phyloP scores from a whole-genome alignment of 2,888 invertebrate species.

The Perizoma flavofasciatum region DNA sequence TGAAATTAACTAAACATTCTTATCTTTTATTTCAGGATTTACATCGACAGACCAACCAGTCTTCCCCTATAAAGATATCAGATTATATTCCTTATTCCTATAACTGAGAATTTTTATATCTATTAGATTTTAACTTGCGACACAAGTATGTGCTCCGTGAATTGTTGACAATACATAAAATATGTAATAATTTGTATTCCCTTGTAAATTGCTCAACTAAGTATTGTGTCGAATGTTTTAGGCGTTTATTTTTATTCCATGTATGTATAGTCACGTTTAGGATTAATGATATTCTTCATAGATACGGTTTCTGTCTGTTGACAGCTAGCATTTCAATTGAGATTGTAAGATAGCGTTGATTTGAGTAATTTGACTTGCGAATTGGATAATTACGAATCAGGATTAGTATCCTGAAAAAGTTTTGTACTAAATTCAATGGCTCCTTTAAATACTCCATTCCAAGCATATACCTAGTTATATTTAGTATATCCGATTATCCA shows the following conservation, averaged over 20 bases:
- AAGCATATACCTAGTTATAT: background rate
- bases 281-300: conserved; percentile 20
- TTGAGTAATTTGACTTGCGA: conserved; percentile 26
- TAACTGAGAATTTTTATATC: conserved; percentile 75
- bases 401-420: conserved; percentile 14
- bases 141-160: conserved; percentile 65
- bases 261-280: conserved; percentile 38
- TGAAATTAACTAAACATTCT: conserved; percentile 2
- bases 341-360: conserved; percentile 31
- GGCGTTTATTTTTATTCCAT: conserved; percentile 44
- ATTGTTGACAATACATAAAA: conserved; percentile 79
- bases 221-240: conserved; percentile 51
- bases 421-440: conserved; percentile 28
- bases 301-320: conserved; percentile 26
- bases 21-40: conserved; percentile 62
- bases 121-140: conserved; percentile 68
- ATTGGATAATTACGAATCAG: conserved; percentile 15
- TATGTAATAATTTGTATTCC: conserved; percentile 72
- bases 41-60: conserved; percentile 79
- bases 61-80: conserved; percentile 80
- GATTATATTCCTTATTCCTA: conserved; percentile 78
- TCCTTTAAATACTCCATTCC: conserved; percentile 41
- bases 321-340: conserved; percentile 32
- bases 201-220: conserved; percentile 78
- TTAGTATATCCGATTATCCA: background rate